Conservation (phyloP, 2,797 vertebrate genomes). For the Dendrocincla fuliginosa region DNA sequence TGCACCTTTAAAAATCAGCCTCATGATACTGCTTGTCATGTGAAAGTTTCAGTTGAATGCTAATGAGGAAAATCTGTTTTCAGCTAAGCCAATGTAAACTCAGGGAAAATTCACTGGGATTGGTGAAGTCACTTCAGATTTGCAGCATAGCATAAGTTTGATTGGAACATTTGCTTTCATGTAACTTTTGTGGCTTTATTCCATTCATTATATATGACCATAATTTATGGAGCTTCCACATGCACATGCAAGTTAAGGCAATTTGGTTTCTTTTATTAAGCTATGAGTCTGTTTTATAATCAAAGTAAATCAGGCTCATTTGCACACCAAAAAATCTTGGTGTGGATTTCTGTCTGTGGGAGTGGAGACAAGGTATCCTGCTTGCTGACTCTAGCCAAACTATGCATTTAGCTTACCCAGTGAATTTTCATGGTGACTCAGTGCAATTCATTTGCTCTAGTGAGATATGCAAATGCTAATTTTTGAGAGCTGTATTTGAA, state of each 20-base stretch:
- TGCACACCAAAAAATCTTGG: constrained; percentile 71
- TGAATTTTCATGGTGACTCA: constrained; percentile 65
- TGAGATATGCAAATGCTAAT: constrained; percentile 53
- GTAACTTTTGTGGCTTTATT: constrained; percentile 58
- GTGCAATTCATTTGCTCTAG: constrained; percentile 49
- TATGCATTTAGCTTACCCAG: constrained; percentile 48
- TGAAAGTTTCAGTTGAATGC: constrained; percentile 53
- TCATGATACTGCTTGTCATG: neutral
- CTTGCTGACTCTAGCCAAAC: constrained; percentile 62
- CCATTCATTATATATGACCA: constrained; percentile 52
- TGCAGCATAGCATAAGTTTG: constrained; percentile 33
- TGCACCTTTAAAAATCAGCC: constrained; percentile 15
- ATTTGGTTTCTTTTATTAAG: constrained; percentile 71
- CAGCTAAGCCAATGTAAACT: constrained; percentile 48
- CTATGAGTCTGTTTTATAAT: constrained; percentile 69
- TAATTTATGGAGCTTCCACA: constrained; percentile 66
- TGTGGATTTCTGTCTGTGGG: constrained; percentile 67
- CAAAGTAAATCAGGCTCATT: constrained; percentile 66
- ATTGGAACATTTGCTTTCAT: constrained; percentile 61
- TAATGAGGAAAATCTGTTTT: constrained; percentile 42
- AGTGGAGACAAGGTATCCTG: constrained; percentile 48
- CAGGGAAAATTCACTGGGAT: neutral
- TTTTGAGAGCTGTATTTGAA: neutral
- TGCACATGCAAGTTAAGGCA: constrained; percentile 66
- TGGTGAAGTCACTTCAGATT: constrained; percentile 57